Evolutionary conservation across 2,113 vertebrate species (phyloP), one percentile per base, ranked within the genome.

Genomic region (Stigmatopora nigra): DNA sequence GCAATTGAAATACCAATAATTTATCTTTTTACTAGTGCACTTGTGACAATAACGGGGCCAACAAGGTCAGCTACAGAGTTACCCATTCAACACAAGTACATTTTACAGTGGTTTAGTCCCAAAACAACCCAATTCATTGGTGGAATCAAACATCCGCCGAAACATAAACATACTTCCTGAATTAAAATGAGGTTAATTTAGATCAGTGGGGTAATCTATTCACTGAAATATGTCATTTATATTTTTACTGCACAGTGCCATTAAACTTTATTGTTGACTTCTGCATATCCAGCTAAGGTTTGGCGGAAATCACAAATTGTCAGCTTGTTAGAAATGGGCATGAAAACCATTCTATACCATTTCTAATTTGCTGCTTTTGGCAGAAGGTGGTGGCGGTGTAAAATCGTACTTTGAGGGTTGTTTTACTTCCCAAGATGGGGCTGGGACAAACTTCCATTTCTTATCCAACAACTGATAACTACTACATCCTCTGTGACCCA

Each of bases 301-400:
- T 81, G 78, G 76, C 76, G 15, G n/a, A 79, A 79, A 69, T 51
- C 65, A 55, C 62, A 49, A 16, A 48, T 78, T 82, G 70, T 79
- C 78, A 84, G 78, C 78, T 86, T 82, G 75, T 81, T 82, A 83
- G 78, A 77, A 80, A 80, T 63, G 70, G 58, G 70, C 81, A 78
- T 73, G 80, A 80, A 85, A 88, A 86, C 76, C 72, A 78, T 82
- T 86, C 79, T 71, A 78, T 81, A 88, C 77, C 80, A 80, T 87
- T 87, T 87, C 85, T 84, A 84, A 86, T 88, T 84, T 85, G 71
- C 79, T 64, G 80, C 82, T 86, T 77, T 82, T 88, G 86, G 88
- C 85, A 88, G 83, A 69, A 78, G 74, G 65, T 73, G 60, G 78
- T 31, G 25, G 25, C 1, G 25, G 25, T 31, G 25, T 76, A 78